These are phyloP conservation scores for Poeciliopsis turneri DNA, from an alignment of 2,797 vertebrate species.

Conservation along the genomic window DNA sequence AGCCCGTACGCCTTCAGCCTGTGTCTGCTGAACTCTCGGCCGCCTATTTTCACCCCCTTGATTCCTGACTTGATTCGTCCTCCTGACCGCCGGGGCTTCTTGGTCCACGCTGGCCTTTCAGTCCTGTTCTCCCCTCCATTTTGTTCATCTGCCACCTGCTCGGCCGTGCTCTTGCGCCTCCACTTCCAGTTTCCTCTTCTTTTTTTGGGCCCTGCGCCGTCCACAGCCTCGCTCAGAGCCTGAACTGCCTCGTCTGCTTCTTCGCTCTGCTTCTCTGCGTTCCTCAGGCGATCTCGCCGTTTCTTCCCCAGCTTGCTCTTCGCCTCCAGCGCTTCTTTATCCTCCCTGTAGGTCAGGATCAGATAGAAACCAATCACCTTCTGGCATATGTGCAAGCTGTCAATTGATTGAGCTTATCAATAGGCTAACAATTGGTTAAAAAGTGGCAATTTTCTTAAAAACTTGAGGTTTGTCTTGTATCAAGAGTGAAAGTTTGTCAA, in stretches of 20 bases:
- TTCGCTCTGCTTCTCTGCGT: constrained; percentile 20
- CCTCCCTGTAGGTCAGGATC: constrained; percentile 52
- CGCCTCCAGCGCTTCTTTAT: constrained; percentile 36
- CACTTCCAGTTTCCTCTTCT: constrained; percentile 68
- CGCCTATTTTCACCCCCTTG: constrained; percentile 79
- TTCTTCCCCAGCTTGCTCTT: constrained; percentile 79
- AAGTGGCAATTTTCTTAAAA: no score
- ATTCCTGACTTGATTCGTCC: constrained; percentile 56
- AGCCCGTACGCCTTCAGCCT: constrained; percentile 89
- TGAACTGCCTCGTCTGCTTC: constrained; percentile 23
- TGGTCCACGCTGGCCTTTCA: constrained; percentile 51
- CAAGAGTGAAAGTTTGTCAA: no score
- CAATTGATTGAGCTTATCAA: no score
- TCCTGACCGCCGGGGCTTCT: constrained; percentile 57
- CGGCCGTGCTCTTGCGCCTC: constrained; percentile 4
- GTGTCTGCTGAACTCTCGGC: constrained; percentile 84
- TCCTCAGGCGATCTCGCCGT: constrained; percentile 61
- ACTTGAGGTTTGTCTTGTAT: no score
- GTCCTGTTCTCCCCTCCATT: constrained; percentile 28
- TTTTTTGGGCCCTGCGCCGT: constrained; percentile 43
- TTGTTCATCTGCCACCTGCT: constrained; percentile 1
- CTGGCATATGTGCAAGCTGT: background rate
- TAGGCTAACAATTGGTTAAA: no score
- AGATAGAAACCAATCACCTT: background rate
- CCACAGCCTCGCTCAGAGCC: constrained; percentile 26